These are phyloP conservation scores for Cyphotilapia sp. DNA, from an alignment of 2,113 vertebrate genomes.

Conservation along the genomic window DNA sequence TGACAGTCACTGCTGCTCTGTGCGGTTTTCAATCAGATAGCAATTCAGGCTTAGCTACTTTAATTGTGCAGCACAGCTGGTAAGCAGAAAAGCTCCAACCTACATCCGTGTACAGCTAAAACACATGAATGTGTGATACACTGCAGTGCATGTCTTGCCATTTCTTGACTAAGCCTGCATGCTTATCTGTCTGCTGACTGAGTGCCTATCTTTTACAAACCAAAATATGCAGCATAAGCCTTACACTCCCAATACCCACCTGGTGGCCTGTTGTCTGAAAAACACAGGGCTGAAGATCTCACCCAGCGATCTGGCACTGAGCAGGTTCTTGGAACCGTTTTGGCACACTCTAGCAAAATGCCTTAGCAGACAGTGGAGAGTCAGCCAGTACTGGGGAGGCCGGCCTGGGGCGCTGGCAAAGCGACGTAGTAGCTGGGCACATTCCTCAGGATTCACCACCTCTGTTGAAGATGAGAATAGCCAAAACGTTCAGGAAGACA, in stretches of 20 bases:
- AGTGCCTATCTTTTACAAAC: constrained; percentile 4
- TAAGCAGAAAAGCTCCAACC: constrained; percentile 39
- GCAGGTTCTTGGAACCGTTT: constrained; percentile 80
- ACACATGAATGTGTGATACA: neutral
- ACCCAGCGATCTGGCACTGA: constrained; percentile 79
- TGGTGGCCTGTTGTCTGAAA: constrained; percentile 81
- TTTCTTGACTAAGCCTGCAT: constrained; percentile 7
- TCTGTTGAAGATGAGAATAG: constrained; percentile 67
- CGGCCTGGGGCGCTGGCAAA: constrained; percentile 78
- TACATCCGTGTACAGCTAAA: constrained; percentile 9
- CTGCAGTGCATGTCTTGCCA: neutral
- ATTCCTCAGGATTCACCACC: constrained; percentile 82
- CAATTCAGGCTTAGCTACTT: constrained; percentile 30
- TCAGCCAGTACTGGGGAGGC: constrained; percentile 92
- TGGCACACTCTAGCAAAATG: constrained; percentile 90
- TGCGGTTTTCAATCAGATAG: constrained; percentile 14
- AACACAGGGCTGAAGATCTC: constrained; percentile 92
- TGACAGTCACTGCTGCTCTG: neutral
- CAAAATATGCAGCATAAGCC: neutral
- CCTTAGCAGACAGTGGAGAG: constrained; percentile 87
- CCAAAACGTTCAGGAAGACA: neutral
- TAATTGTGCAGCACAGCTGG: constrained; percentile 42
- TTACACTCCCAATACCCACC: constrained; percentile 62
- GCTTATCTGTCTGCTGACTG: constrained; percentile 1
- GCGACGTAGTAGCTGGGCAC: constrained; percentile 80